phyloP scores from a whole-genome alignment of 2,888 invertebrate genomes.

The Tipula helvola region DNA sequence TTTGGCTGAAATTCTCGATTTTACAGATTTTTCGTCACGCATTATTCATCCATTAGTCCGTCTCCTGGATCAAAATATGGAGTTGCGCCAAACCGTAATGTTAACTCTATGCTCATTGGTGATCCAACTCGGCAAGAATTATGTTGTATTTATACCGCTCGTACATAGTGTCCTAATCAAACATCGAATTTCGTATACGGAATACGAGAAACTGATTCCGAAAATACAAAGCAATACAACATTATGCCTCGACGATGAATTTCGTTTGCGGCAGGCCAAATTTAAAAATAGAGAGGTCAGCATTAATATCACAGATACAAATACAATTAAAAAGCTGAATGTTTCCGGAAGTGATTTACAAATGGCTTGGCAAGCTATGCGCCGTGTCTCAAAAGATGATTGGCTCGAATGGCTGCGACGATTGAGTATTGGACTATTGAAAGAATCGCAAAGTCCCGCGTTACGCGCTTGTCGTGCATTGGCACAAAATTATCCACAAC shows the following conservation, averaged over 20 bases:
- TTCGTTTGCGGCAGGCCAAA: slow-evolving; percentile 49
- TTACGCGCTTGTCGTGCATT: slow-evolving; percentile 83
- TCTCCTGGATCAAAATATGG: slow-evolving; percentile 67
- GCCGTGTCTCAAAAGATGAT: slow-evolving; percentile 92
- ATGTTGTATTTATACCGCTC: slow-evolving; percentile 82
- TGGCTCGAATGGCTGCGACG: slow-evolving; percentile 96
- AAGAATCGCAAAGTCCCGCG: slow-evolving; percentile 92
- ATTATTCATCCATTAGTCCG: slow-evolving; percentile 90
- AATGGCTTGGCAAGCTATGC: slow-evolving; percentile 82
- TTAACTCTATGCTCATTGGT: slow-evolving; percentile 81
- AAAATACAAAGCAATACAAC: slow-evolving; percentile 63
- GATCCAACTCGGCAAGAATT: slow-evolving; percentile 80
- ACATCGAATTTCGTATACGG: slow-evolving; percentile 63
- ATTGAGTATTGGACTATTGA: slow-evolving; percentile 82
- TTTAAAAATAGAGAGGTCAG: slow-evolving; percentile 61
- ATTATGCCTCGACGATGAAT: slow-evolving; percentile 61
- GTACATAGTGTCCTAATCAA: slow-evolving; percentile 72
- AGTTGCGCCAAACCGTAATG: slow-evolving; percentile 71
- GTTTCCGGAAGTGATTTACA: slow-evolving; percentile 76
- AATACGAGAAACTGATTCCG: slow-evolving; percentile 67
- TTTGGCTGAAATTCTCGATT: slow-evolving; percentile 79
- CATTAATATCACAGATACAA: slow-evolving; percentile 50
- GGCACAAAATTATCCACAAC: slow-evolving; percentile 87
- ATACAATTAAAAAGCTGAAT: slow-evolving; percentile 66
- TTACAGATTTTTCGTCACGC: slow-evolving; percentile 82